Percentiles rank a stretch among this genome's conserved stretches.
Evolutionary conservation across 2,888 invertebrate genomes (phyloP).

Genomic region (Andrena bicolor): DNA sequence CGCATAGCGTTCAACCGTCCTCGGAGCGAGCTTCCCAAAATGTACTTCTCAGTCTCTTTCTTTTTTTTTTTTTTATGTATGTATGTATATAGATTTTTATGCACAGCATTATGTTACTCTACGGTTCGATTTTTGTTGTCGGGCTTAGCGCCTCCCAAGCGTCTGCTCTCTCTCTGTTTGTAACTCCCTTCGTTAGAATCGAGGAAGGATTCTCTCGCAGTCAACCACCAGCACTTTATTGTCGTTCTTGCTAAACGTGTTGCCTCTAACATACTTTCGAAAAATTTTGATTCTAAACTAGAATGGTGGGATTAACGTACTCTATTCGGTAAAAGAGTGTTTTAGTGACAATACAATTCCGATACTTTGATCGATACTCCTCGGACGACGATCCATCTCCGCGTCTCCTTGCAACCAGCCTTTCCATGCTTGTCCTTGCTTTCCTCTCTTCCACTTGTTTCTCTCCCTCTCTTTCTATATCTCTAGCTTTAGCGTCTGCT

Average conservation of each 20-base stretch:
- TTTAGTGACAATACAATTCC: constrained; percentile 56
- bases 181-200: constrained; percentile 5
- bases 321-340: constrained; percentile 21
- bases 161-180: constrained; percentile 1
- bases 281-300: constrained; percentile 7
- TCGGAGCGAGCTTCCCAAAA: constrained; percentile 1
- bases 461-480: neutral
- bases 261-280: neutral
- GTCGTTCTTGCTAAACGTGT: neutral
- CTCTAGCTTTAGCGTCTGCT: neutral
- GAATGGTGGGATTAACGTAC: constrained; percentile 7
- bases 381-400: constrained; percentile 22
- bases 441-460: neutral
- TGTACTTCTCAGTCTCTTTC: neutral
- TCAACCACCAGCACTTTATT: constrained; percentile 13
- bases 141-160: neutral
- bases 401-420: constrained; percentile 11
- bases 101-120: neutral
- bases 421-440: neutral
- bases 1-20: constrained; percentile 16
- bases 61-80: neutral
- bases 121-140: constrained; percentile 5
- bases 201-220: constrained; percentile 19
- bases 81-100: neutral
- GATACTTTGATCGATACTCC: constrained; percentile 61